A percentile compares a stretch with the other conserved stretches of the same genome.
Conservation (phyloP, 1,140 invertebrate species). For the Psilanteris sp. region DNA sequence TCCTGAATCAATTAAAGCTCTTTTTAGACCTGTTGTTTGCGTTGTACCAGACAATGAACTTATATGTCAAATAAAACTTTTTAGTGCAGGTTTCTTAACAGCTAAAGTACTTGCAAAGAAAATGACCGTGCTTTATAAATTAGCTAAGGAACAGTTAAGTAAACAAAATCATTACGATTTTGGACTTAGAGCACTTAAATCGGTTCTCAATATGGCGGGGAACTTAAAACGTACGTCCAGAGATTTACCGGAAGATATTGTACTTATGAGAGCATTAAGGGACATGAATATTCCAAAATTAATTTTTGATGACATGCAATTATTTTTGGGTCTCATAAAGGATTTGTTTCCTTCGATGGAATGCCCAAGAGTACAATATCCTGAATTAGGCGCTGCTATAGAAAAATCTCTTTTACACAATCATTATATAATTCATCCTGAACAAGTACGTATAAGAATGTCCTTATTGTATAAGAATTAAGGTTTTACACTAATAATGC, state of each 20-base stretch:
- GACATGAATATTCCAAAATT: constrained; percentile 97
- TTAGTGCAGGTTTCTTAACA: constrained; percentile 93
- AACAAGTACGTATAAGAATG: too few relatives aligned
- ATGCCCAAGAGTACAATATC: constrained; percentile 90
- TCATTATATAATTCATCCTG: constrained; percentile 86
- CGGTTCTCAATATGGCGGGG: constrained; percentile 93
- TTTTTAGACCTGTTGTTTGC: constrained; percentile 94
- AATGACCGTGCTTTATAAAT: constrained; percentile 93
- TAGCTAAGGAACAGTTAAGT: constrained; percentile 91
- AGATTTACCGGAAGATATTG: constrained; percentile 89
- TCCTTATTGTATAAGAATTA: too few relatives aligned
- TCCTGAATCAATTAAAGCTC: constrained; percentile 93
- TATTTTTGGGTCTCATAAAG: constrained; percentile 91
- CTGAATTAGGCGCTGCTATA: constrained; percentile 90
- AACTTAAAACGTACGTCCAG: constrained; percentile 88
- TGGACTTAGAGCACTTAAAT: constrained; percentile 92
- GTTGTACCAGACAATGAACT: constrained; percentile 94
- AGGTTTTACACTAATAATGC: too few relatives aligned
- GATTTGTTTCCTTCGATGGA: constrained; percentile 94
- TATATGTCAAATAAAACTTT: constrained; percentile 94
- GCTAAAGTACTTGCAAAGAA: constrained; percentile 95
- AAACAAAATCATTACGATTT: constrained; percentile 97
- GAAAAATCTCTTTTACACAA: constrained; percentile 84
- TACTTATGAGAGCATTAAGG: constrained; percentile 91
- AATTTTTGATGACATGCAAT: constrained; percentile 92